Percentiles rank a stretch among this genome's conserved stretches.
Conservation (phyloP, 23 tunicate species). For the Trididemnum nubilum region DNA sequence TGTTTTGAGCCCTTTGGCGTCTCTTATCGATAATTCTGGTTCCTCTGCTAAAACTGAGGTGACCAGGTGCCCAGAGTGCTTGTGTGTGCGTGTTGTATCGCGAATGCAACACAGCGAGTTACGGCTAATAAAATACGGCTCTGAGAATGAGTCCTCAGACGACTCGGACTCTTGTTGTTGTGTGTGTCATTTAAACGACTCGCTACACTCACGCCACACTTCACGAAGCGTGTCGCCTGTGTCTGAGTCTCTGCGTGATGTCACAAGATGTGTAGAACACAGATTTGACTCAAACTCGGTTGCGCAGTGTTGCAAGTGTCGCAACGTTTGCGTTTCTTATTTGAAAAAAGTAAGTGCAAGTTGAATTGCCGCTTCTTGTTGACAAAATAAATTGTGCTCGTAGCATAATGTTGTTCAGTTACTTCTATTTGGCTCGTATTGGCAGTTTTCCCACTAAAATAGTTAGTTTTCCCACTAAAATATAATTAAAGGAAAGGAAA, state of each 20-base stretch:
- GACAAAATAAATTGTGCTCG: no score
- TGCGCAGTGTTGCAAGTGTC: conserved; percentile 46
- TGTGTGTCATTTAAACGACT: conserved; percentile 56
- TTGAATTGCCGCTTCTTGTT: neutral
- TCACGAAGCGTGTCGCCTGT: conserved; percentile 54
- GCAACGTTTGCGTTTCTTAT: conserved; percentile 23
- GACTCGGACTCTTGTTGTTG: conserved; percentile 55
- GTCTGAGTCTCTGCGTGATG: conserved; percentile 8
- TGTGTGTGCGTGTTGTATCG: conserved; percentile 66
- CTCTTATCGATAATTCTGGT: neutral
- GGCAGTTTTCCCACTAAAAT: no score
- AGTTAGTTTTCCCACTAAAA: no score
- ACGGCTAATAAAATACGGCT: conserved; percentile 70
- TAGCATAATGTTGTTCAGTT: no score
- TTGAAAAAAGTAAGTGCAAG: conserved; percentile 55
- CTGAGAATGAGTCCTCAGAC: neutral
- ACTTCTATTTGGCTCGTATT: no score
- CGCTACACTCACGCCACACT: conserved; percentile 30
- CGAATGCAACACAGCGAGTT: conserved; percentile 77
- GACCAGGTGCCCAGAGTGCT: conserved; percentile 62
- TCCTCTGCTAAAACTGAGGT: conserved; percentile 39
- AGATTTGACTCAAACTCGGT: neutral
- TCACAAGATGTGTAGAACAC: conserved; percentile 8
- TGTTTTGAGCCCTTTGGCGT: neutral
- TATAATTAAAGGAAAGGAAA: no score